Conservation (phyloP, 2,797 vertebrate species). For the Mallotus villosus region DNA sequence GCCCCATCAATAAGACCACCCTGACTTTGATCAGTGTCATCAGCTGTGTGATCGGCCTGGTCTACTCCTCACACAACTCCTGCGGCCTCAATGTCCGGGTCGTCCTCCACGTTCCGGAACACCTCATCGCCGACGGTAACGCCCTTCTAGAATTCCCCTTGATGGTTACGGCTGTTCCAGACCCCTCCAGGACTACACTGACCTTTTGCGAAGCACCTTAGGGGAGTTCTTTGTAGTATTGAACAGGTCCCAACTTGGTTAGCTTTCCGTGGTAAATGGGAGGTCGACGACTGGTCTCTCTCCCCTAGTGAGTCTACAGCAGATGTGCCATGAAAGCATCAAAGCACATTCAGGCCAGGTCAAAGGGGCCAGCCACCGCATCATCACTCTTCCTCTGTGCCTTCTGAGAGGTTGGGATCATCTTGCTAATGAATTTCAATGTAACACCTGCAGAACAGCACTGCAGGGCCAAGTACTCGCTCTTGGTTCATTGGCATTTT, state of each 20-base stretch:
- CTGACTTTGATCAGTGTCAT: conserved; percentile 95
- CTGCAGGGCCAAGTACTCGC: conserved; percentile 22
- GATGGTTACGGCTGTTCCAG: conserved; percentile 28
- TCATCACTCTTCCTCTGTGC: conserved; percentile 40
- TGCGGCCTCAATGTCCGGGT: conserved; percentile 92
- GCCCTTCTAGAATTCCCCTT: not conserved
- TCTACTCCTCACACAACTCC: conserved; percentile 90
- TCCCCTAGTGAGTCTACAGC: conserved; percentile 39
- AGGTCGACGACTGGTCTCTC: conserved; percentile 33
- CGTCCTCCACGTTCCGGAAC: conserved; percentile 94
- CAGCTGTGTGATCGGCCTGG: conserved; percentile 91
- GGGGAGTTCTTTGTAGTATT: conserved; percentile 17
- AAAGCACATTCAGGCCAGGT: conserved; percentile 61
- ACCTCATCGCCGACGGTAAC: conserved; percentile 96
- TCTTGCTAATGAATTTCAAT: conserved; percentile 65
- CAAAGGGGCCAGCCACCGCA: conserved; percentile 45
- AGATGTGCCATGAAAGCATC: conserved; percentile 65
- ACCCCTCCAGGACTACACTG: conserved; percentile 6
- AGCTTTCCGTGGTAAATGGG: conserved; percentile 56
- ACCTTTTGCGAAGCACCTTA: conserved; percentile 37
- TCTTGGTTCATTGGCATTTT: conserved; percentile 58
- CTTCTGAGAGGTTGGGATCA: conserved; percentile 47
- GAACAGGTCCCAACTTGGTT: not conserved
- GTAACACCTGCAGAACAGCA: conserved; percentile 50
- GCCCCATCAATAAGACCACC: conserved; percentile 97